These are phyloP conservation scores for Tenthredo mesomela DNA, from an alignment of 2,888 invertebrate species.

Conservation along the genomic window DNA sequence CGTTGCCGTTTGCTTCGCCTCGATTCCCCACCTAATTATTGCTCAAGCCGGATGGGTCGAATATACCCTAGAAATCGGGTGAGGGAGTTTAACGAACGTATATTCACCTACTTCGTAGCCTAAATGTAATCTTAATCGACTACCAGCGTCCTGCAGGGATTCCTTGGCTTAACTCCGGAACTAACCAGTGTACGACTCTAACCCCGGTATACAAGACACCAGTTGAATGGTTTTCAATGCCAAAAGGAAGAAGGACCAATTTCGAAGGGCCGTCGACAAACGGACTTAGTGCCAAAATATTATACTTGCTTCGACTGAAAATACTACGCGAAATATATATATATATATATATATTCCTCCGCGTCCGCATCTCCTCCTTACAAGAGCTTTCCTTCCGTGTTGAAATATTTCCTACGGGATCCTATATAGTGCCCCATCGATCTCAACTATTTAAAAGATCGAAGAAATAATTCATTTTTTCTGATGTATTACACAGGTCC, in stretches of 20 bases:
- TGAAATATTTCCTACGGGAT: too few relatives aligned
- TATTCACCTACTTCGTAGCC: conserved; percentile 44
- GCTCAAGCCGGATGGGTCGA: not conserved
- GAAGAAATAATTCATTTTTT: too few relatives aligned
- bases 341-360: not conserved
- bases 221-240: conserved; percentile 23
- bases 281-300: not conserved
- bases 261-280: not conserved
- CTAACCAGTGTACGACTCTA: conserved; percentile 21
- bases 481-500: too few relatives aligned
- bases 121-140: conserved; percentile 44
- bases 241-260: conserved; percentile 16
- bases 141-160: conserved; percentile 32
- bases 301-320: not conserved
- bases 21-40: conserved; percentile 26
- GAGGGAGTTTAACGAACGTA: conserved; percentile 20
- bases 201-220: conserved; percentile 23
- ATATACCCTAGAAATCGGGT: not conserved
- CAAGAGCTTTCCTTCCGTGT: too few relatives aligned
- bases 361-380: not conserved
- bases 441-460: too few relatives aligned
- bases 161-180: conserved; percentile 24
- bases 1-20: not conserved
- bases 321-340: not conserved
- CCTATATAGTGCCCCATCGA: too few relatives aligned